phyloP scores from a whole-genome alignment of 2,888 invertebrate species.

The Drosophila rubida region DNA sequence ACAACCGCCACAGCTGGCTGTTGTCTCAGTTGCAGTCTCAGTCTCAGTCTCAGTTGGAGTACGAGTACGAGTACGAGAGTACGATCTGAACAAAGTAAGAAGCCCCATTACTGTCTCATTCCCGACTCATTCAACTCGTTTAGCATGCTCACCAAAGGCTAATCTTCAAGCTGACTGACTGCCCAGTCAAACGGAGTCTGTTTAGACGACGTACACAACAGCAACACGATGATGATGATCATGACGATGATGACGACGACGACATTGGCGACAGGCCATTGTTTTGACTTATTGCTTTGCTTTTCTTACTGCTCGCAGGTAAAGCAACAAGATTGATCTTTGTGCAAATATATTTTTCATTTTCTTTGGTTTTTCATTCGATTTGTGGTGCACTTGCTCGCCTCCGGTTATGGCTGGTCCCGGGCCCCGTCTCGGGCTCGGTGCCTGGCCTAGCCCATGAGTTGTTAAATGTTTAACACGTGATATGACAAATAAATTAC shows the following conservation, averaged over 20 bases:
- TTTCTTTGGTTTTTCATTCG: slow-evolving; percentile 49
- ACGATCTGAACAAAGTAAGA: slow-evolving; percentile 76
- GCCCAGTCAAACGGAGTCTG: slow-evolving; percentile 29
- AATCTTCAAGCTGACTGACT: slow-evolving; percentile 67
- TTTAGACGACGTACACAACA: slow-evolving; percentile 9
- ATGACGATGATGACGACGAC: slow-evolving; percentile 39
- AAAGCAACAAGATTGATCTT: slow-evolving; percentile 69
- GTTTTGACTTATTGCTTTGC: slow-evolving; percentile 77
- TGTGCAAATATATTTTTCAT: slow-evolving; percentile 63
- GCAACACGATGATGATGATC: slow-evolving; percentile 5
- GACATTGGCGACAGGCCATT: slow-evolving; percentile 78
- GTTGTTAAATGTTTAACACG: slow-evolving; percentile 84
- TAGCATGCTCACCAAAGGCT: slow-evolving; percentile 66
- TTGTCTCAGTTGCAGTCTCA: slow-evolving; percentile 51
- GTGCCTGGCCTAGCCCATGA: slow-evolving; percentile 70
- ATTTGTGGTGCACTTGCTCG: slow-evolving; percentile 69
- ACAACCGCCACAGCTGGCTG: slow-evolving; percentile 18
- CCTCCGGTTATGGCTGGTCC: slow-evolving; percentile 62
- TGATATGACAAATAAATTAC: slow-evolving; percentile 85
- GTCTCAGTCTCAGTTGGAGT: no score
- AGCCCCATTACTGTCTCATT: slow-evolving; percentile 83
- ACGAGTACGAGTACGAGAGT: slow-evolving; percentile 20
- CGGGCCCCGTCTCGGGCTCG: slow-evolving; percentile 58
- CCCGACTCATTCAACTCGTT: slow-evolving; percentile 81
- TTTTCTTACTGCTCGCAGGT: slow-evolving; percentile 46